Conservation (phyloP, 2,888 invertebrate species). For the Ophion costatus region DNA sequence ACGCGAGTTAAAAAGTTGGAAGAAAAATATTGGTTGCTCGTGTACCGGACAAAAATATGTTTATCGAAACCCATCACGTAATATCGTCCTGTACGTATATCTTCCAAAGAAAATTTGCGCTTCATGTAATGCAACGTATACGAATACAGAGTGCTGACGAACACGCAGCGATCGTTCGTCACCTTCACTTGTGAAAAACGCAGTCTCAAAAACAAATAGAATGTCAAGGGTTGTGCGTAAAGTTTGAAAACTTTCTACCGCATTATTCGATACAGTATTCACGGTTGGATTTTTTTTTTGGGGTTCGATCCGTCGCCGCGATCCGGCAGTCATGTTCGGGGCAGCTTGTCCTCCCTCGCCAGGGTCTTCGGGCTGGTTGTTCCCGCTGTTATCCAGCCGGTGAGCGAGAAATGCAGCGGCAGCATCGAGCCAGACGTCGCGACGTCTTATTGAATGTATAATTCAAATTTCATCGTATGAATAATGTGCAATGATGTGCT, state of each 20-base stretch:
- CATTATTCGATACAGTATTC: not conserved
- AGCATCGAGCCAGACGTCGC: slow-evolving; percentile 71
- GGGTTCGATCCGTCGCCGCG: slow-evolving; percentile 7
- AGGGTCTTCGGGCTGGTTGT: not conserved
- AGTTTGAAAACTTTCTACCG: not conserved
- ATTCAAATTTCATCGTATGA: slow-evolving; percentile 79
- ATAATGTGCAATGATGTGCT: slow-evolving; percentile 79
- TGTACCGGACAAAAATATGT: slow-evolving; percentile 34
- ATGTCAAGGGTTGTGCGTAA: not conserved
- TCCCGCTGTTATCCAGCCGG: slow-evolving; percentile 25
- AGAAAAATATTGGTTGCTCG: slow-evolving; percentile 34
- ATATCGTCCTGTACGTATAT: not conserved
- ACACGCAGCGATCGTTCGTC: no score
- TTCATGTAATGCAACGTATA: not conserved
- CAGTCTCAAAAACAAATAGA: no score
- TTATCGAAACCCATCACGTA: slow-evolving; percentile 1
- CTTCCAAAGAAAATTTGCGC: not conserved
- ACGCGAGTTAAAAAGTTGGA: slow-evolving; percentile 2
- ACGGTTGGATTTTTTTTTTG: not conserved
- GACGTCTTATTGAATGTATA: slow-evolving; percentile 78
- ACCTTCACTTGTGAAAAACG: no score
- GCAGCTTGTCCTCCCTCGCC: not conserved
- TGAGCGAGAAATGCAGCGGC: slow-evolving; percentile 41
- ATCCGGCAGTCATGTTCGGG: not conserved
- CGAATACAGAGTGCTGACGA: not conserved